Evolutionary conservation across 2,888 invertebrate genomes (phyloP).

Genomic region (Melinaea menophilus): DNA sequence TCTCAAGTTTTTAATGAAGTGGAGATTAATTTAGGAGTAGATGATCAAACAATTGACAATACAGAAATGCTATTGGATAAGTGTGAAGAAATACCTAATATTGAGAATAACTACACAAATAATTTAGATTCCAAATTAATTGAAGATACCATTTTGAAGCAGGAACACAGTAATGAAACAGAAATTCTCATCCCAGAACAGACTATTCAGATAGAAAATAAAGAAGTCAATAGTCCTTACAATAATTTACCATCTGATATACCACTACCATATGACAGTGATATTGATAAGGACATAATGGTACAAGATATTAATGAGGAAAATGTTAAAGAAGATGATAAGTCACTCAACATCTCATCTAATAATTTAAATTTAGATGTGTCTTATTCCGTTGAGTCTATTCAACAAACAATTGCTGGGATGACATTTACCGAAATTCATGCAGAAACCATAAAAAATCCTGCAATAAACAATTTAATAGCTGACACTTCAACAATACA

Average conservation of each 20-base stretch:
- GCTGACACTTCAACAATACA: neutral
- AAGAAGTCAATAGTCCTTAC: conserved; percentile 24
- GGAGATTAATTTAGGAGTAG: no score
- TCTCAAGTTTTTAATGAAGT: no score
- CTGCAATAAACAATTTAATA: neutral
- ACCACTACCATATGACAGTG: conserved; percentile 22
- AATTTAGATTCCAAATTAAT: no score
- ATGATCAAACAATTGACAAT: no score
- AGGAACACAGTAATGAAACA: no score
- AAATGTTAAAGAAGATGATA: neutral
- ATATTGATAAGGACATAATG: conserved; percentile 13
- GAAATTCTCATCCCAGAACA: neutral
- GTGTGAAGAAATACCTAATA: no score
- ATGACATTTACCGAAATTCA: neutral
- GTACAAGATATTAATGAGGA: neutral
- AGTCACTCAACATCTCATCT: neutral
- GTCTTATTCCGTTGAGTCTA: neutral
- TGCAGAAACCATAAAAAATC: neutral
- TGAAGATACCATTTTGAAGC: no score
- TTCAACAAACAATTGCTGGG: neutral
- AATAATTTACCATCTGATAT: conserved; percentile 15
- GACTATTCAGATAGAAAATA: neutral
- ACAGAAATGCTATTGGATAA: no score
- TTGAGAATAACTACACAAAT: no score
- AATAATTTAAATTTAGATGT: neutral